Percentiles rank a stretch among this genome's conserved stretches.
Conservation (phyloP, 2,113 vertebrate species). For the Bufo gargarizans region DNA sequence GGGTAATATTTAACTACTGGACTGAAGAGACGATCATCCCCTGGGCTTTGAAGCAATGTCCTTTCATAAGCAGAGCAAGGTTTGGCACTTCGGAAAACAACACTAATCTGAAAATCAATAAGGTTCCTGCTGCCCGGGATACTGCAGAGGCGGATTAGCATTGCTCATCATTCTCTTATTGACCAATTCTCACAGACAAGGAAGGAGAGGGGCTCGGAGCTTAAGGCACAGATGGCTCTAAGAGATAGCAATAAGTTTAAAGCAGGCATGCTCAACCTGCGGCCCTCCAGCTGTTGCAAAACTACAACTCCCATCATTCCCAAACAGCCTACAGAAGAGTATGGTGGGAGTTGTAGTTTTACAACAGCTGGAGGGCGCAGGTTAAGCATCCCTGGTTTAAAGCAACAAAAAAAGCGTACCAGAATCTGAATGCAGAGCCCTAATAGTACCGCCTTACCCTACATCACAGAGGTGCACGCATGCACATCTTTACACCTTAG, state of each 20-base stretch:
- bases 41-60: not conserved
- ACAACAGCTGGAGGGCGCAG: too few species aligned
- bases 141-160: slow-evolving; percentile 24
- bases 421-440: not conserved
- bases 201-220: not conserved
- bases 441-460: not conserved
- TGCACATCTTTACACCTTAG: not conserved
- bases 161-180: slow-evolving; percentile 32
- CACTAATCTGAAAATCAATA: slow-evolving; percentile 53
- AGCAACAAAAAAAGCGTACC: not conserved
- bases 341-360: too few species aligned
- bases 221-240: not conserved
- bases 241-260: not conserved
- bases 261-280: too few species aligned
- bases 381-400: too few species aligned
- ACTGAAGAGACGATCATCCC: not conserved
- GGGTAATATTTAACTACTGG: slow-evolving; percentile 15
- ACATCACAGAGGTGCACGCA: not conserved
- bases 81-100: slow-evolving; percentile 38
- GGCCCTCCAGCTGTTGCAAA: too few species aligned
- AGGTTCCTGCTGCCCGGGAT: slow-evolving; percentile 42
- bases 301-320: too few species aligned
- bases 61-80: slow-evolving; percentile 34
- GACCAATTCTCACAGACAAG: slow-evolving; percentile 3
- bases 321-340: too few species aligned